Evolutionary conservation across 2,113 vertebrate genomes (phyloP).

Genomic region (Ceyx cyanopectus): DNA sequence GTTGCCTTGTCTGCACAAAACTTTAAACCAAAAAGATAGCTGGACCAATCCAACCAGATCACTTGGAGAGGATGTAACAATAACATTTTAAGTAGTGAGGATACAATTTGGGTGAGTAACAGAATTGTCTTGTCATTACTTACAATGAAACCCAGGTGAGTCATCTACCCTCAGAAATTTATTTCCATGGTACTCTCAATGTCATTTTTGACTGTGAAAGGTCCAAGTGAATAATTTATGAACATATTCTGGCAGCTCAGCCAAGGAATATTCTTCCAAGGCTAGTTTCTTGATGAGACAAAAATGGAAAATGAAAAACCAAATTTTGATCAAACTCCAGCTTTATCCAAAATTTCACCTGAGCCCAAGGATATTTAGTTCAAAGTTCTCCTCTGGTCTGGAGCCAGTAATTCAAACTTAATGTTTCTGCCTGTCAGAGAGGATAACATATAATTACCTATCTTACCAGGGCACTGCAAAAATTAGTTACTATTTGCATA

Average conservation of each 20-base stretch:
- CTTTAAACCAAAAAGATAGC: background rate
- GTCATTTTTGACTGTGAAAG: conserved; percentile 51
- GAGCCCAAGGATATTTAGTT: background rate
- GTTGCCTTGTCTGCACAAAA: background rate
- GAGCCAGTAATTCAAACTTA: background rate
- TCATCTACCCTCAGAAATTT: conserved; percentile 57
- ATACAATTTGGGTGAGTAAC: conserved; percentile 29
- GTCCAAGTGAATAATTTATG: conserved; percentile 57
- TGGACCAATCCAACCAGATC: background rate
- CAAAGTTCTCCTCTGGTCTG: background rate
- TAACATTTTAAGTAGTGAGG: background rate
- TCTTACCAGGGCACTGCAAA: background rate
- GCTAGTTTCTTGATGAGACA: background rate
- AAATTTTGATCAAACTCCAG: background rate
- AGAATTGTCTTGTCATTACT: conserved; percentile 29
- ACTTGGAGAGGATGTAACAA: background rate
- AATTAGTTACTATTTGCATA: conserved; percentile 46
- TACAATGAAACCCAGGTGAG: conserved; percentile 38
- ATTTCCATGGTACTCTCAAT: conserved; percentile 29
- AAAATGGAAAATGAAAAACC: background rate
- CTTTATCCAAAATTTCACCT: background rate
- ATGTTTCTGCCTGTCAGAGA: conserved; percentile 9
- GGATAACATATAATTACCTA: conserved; percentile 2
- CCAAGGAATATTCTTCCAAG: conserved; percentile 9
- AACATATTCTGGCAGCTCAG: conserved; percentile 4